These are phyloP conservation scores for Balanococcus diminutus DNA, from an alignment of 2,888 invertebrate species.

Conservation along the genomic window DNA sequence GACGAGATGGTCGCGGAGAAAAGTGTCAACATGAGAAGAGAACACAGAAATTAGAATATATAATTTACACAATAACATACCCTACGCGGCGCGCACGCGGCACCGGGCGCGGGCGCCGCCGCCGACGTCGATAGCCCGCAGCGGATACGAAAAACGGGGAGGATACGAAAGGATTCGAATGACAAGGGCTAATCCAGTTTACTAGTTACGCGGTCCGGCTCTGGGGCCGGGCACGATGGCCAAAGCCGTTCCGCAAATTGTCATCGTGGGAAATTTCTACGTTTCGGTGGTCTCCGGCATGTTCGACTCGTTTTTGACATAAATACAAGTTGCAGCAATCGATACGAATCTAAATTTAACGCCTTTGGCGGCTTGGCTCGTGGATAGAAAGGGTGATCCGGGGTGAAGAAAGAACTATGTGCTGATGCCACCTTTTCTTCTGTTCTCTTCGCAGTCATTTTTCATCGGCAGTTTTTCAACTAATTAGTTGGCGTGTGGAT, in stretches of 20 bases:
- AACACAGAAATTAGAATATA: slow-evolving; percentile 32
- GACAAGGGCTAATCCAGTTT: not conserved
- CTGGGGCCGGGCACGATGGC: not conserved
- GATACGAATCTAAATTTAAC: not conserved
- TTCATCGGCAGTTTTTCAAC: not conserved
- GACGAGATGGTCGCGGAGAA: not conserved
- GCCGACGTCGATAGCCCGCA: not conserved
- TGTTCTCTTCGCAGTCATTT: not conserved
- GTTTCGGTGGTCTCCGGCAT: not conserved
- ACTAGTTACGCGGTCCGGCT: not conserved
- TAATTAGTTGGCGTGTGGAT: not conserved
- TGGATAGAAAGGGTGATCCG: not conserved
- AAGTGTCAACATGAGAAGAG: slow-evolving; percentile 26
- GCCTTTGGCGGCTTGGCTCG: not conserved
- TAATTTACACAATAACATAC: slow-evolving; percentile 38
- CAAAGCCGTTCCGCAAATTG: not conserved
- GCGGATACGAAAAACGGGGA: not conserved
- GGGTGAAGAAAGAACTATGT: not conserved
- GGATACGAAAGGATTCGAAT: not conserved
- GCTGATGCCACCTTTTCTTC: not conserved
- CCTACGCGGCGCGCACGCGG: slow-evolving; percentile 2
- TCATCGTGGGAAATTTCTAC: not conserved
- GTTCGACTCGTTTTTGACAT: not conserved
- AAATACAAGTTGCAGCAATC: not conserved
- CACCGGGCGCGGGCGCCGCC: not conserved